Evolutionary conservation across 1,140 invertebrate species (phyloP), one percentile per base, ranked within the genome.

Genomic region (Limonius californicus): DNA sequence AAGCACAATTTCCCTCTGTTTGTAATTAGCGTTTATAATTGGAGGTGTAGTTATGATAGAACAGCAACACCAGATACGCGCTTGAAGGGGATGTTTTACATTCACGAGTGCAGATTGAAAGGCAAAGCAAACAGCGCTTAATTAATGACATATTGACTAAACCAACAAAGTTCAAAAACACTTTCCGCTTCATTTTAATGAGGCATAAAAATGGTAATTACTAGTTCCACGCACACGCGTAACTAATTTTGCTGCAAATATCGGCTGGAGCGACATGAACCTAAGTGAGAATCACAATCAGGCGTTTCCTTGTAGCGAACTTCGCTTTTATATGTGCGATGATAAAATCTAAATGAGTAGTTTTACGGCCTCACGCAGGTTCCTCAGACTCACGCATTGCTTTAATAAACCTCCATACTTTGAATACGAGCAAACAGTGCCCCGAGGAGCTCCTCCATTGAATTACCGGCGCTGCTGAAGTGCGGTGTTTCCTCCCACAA

Each of bases 261-360:
- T n/a, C 12, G 43, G 4, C 43, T 45, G 43, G 15, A 45, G 19
- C 20, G 45, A 50, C 15, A 50, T 7, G 45, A 50, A 18, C 20
- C 14, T 50, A 21, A 50, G 45, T 50, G 45, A 50, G 45, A 50
- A 50, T 50, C 45, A 50, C 45, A 50, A 50, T 50, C 45, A 50
- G 16, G 3, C 45, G 45, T 21, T 50, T 50, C 45, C 45, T 50
- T 50, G 16, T 21, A 50, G 45, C 45, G 16, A 19, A 50, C 4
- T 50, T 50, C 20, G 45, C 45, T 21, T 18, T 50, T 50, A 50
- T 50, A 50, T 50, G 20, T 21, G 15, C 20, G 45, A 50, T 50
- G 45, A 50, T 50, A 50, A 50, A 50, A 50, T 50, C 45, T 50
- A 50, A 50, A 50, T 50, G 45, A 50, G 45, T 50, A 50, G 45